Conservation (phyloP, 2,113 vertebrate species). For the Baryphthengus martii region DNA sequence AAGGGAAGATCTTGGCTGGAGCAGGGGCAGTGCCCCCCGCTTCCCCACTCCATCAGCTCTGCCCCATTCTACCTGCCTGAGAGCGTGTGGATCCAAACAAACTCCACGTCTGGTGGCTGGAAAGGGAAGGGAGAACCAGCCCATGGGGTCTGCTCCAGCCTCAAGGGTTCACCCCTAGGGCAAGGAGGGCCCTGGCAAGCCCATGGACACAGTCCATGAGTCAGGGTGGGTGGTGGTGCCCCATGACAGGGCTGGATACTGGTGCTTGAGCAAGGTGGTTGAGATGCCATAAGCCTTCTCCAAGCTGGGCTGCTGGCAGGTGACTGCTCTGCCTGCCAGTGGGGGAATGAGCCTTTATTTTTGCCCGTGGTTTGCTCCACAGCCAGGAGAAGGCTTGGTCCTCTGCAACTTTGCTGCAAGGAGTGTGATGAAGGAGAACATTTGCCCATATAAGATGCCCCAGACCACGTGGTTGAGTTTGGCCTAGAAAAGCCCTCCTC, state of each 20-base stretch:
- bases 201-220: not conserved
- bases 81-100: rapidly evolving
- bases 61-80: not conserved
- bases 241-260: not conserved
- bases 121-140: not conserved
- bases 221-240: not conserved
- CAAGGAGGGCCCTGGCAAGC: not conserved
- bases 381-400: not conserved
- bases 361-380: not conserved
- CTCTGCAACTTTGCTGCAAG: not conserved
- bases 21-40: not conserved
- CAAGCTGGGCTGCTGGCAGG: not conserved
- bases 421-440: not conserved
- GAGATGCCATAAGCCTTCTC: not conserved
- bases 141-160: not conserved
- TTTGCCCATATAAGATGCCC: not conserved
- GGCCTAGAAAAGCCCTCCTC: not conserved
- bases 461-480: not conserved
- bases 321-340: not conserved
- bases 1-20: not conserved
- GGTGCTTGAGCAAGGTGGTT: not conserved
- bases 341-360: not conserved
- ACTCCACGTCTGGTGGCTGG: rapidly evolving
- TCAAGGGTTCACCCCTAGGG: not conserved
- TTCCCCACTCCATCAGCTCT: not conserved